Conservation (phyloP, 2,797 vertebrate species). For the Sarcophilus harrisii region DNA sequence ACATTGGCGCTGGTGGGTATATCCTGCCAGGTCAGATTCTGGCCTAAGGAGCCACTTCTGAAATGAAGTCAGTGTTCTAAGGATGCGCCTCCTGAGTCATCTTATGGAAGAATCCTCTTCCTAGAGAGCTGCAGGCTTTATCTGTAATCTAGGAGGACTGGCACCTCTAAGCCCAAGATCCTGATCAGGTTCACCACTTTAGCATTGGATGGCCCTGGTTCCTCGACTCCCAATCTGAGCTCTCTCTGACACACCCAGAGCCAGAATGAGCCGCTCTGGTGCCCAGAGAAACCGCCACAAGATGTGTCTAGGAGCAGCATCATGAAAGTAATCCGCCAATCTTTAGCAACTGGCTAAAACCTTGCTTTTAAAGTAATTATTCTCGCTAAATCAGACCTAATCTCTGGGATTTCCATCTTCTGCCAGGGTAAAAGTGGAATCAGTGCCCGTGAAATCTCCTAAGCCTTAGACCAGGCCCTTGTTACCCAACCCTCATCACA, state of each 20-base stretch:
- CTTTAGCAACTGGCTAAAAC: not conserved
- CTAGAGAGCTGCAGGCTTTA: accelerated
- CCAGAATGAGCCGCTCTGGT: not conserved
- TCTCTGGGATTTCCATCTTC: not conserved
- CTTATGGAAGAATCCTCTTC: too few relatives aligned
- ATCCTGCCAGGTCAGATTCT: not conserved
- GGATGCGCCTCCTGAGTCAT: too few relatives aligned
- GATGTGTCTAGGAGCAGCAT: not conserved
- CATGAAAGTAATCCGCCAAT: not conserved
- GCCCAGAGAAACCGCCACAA: not conserved
- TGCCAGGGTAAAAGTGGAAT: not conserved
- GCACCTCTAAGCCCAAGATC: not conserved
- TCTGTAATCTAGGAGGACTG: accelerated
- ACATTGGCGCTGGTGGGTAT: not conserved
- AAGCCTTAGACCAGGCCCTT: not conserved
- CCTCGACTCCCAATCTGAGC: not conserved
- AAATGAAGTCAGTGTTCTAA: not conserved
- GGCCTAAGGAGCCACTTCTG: not conserved
- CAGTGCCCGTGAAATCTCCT: not conserved
- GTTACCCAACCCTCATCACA: not conserved
- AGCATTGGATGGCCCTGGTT: not conserved
- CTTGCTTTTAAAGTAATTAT: not conserved
- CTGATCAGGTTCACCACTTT: not conserved
- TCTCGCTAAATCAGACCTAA: not conserved
- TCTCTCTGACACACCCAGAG: not conserved